Conservation (phyloP, 2,888 invertebrate genomes). For the Argyresthia goedartella region DNA sequence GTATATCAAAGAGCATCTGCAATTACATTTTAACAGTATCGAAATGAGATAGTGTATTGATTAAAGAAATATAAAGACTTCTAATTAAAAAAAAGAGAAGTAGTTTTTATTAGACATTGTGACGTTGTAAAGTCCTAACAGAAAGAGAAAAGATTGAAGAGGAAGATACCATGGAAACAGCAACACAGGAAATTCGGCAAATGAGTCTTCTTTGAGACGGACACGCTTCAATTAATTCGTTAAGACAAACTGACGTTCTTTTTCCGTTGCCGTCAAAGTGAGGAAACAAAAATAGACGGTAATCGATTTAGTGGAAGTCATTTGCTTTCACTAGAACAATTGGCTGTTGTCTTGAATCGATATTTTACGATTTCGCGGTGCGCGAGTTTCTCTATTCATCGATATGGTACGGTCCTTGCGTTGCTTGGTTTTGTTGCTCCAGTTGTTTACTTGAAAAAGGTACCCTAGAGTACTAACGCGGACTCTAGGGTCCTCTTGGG, state of each 20-base stretch:
- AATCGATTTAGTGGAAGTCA: not conserved
- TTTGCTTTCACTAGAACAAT: slow-evolving; percentile 4
- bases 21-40: too few species aligned
- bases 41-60: too few species aligned
- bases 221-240: slow-evolving; percentile 48
- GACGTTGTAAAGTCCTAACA: too few species aligned
- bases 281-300: slow-evolving; percentile 1
- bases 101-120: too few species aligned
- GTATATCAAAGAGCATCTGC: too few species aligned
- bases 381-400: not conserved
- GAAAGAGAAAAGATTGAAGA: not conserved
- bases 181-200: slow-evolving; percentile 12
- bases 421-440: not conserved
- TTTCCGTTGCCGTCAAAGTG: not conserved
- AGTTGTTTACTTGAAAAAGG: too few species aligned
- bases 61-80: too few species aligned
- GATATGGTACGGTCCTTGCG: not conserved
- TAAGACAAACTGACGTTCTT: slow-evolving; percentile 23
- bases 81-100: too few species aligned
- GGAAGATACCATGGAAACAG: not conserved
- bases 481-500: too few species aligned
- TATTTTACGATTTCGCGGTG: slow-evolving; percentile 1
- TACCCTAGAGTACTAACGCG: too few species aligned
- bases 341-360: not conserved
- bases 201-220: slow-evolving; percentile 28